phyloP scores from a whole-genome alignment of 2,888 invertebrate species.

The Dioctria linearis region DNA sequence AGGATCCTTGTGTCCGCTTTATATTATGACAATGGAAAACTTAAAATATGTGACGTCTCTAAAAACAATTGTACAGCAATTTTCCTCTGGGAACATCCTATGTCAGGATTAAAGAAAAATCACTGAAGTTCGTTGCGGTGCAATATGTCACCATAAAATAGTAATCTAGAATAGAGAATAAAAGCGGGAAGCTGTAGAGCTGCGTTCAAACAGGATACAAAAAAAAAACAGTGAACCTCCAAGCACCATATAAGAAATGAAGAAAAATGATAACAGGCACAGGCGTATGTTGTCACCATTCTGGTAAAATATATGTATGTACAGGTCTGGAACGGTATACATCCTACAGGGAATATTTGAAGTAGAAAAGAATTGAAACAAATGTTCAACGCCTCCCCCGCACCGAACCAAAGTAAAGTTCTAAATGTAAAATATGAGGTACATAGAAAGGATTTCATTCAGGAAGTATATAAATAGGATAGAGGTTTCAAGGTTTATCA shows the following conservation, averaged over 20 bases:
- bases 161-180: neutral
- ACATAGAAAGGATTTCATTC: slow-evolving; percentile 29
- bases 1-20: too few species aligned
- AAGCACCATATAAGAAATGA: neutral
- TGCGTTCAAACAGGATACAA: neutral
- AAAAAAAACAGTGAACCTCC: slow-evolving; percentile 1
- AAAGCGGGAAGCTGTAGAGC: neutral
- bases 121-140: slow-evolving; percentile 24
- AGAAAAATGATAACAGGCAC: neutral
- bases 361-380: slow-evolving; percentile 41
- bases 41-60: too few species aligned
- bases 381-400: slow-evolving; percentile 6
- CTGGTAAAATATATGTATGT: slow-evolving; percentile 17
- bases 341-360: neutral
- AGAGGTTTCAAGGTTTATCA: slow-evolving; percentile 28
- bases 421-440: slow-evolving; percentile 20
- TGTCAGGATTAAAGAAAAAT: slow-evolving; percentile 25
- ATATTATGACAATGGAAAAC: too few species aligned
- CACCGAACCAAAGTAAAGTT: neutral
- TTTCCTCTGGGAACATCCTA: neutral
- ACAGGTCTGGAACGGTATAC: slow-evolving; percentile 1
- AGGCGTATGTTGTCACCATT: neutral
- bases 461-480: neutral
- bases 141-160: slow-evolving; percentile 37
- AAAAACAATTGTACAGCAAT: slow-evolving; percentile 11